Base-by-base conservation (phyloP, 1,140 invertebrate genomes). In the Melitaea cinxia region DNA sequence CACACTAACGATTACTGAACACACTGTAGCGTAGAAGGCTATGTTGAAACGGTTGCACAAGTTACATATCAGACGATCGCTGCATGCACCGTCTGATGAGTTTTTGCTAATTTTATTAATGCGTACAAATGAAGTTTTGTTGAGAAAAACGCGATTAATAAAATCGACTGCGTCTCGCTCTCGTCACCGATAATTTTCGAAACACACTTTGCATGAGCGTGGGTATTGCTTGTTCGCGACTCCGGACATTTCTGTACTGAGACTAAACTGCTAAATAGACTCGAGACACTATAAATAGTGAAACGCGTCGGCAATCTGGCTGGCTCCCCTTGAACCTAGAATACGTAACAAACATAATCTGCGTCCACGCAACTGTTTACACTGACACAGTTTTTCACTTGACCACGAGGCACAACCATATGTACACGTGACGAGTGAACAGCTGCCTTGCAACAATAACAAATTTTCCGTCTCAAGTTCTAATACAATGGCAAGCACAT, bases 271-370 rank as follows among this genome's bases (percentile, higher is more conserved):
- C 80, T 82, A 82, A 88, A 87, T 87, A 89, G 82, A 87, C 74
- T 77, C 73, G 77, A 80, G 80, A 70, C 72, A 82, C 83, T 91
- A 91, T 88, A 82, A 91, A 91, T 91, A 91, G 86, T 86, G 82
- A 82, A 87, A 83, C 78, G 82, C 82, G 83, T 83, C 83, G 80
- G 78, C 80, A 82, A 83, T 85, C 73, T 83, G 82, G 83, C 86
- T 78, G 80, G 86, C 75, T 91, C 80, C 86, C 88, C 88, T 91
- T 91, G 88, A 91, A 88, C 86, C 88, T 88, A 87, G 78, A 78
- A 76, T 77, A 77, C 75, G 75, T 80, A 77, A 68, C 75, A 80
- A 81, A 79, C 83, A 78, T 83, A 82, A 88, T 80, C 68, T 76
- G 78, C 78, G 84, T 80, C 68, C 68, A 73, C 74, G 82, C 80